phyloP scores from a whole-genome alignment of 2,113 vertebrate species.

The Mastomys natalensis region DNA sequence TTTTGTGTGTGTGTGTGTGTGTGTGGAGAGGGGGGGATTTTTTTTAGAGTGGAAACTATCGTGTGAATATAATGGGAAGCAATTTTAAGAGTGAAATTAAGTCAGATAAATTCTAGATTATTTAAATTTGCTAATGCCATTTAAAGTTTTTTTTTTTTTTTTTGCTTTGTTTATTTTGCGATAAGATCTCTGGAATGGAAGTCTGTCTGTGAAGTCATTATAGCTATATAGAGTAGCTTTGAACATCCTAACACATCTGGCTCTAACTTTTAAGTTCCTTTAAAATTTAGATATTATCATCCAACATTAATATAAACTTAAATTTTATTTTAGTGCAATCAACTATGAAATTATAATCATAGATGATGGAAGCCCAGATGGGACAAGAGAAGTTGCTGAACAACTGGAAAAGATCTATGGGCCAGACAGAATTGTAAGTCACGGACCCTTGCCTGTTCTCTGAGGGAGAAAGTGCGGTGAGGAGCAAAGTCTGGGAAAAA shows the following conservation, averaged over 20 bases:
- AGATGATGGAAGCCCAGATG: slow-evolving; percentile 98
- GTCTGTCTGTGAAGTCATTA: neutral
- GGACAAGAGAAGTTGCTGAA: slow-evolving; percentile 92
- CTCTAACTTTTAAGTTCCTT: slow-evolving; percentile 21
- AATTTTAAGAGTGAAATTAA: slow-evolving; percentile 13
- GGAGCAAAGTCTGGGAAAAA: neutral
- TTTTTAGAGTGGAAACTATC: slow-evolving; percentile 5
- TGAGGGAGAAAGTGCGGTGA: neutral
- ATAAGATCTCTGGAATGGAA: neutral
- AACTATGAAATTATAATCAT: slow-evolving; percentile 96
- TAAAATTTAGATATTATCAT: slow-evolving; percentile 2
- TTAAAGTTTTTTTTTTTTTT: too few relatives aligned
- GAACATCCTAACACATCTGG: neutral
- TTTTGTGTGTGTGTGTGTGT: neutral
- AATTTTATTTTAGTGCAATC: slow-evolving; percentile 88
- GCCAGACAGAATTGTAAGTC: slow-evolving; percentile 95
- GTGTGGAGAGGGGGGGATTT: neutral
- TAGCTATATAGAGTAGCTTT: neutral
- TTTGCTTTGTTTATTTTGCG: neutral
- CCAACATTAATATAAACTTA: slow-evolving; percentile 17
- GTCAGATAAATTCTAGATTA: neutral
- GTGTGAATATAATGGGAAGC: neutral
- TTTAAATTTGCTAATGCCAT: neutral
- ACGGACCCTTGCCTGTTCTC: neutral
- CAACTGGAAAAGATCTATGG: slow-evolving; percentile 96